Evolutionary conservation across 1,140 invertebrate genomes (phyloP), one percentile per base, ranked within the genome.

Genomic region (Habropoda laboriosa): DNA sequence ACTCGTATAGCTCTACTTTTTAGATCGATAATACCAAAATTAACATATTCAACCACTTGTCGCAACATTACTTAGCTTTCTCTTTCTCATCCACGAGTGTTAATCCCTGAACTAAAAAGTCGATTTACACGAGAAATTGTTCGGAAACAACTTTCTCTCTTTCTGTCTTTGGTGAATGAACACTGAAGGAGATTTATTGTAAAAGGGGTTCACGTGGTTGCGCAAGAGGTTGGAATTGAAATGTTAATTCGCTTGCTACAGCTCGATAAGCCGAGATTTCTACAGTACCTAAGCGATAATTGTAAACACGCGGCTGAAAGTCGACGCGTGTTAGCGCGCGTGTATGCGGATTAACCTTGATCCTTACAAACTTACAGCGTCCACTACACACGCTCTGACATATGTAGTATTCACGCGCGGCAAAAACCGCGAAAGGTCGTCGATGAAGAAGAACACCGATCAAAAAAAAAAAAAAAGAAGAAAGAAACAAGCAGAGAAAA

Each of bases 401-500:
- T 10, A n/a, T n/a, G n/a, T n/a, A 18, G 49, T 38, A 51, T 16
- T 35, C 32, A 2, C 16, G 24, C 18, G 2, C 10, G 21, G 21
- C 21, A 72, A 72, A 57, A 58, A 24, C 21, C 55, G 27, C 38
- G 55, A 30, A 60, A 47, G 70, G 40, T 61, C 40, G n/a, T 67
- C 21, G 18, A 21, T 12, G 24, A n/a, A 6, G 16, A 55, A 32
- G n/a, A n/a, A n/a, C n/a, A n/a, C n/a, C n/a, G n/a, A n/a, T n/a
- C n/a, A n/a, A n/a, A n/a, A n/a, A n/a, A n/a, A n/a, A n/a, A n/a
- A n/a, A n/a, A 27, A 55, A 32, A 42, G 32, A 42, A 49, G 3
- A n/a, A 0, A 30, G 3, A 35, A n/a, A 4, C 0, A 6, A 7
- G 10, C 12, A 3, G 12, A 24, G 35, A 42, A 21, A 42, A n/a